Conservation (phyloP, 2,113 vertebrate species). For the Thunnus thynnus region DNA sequence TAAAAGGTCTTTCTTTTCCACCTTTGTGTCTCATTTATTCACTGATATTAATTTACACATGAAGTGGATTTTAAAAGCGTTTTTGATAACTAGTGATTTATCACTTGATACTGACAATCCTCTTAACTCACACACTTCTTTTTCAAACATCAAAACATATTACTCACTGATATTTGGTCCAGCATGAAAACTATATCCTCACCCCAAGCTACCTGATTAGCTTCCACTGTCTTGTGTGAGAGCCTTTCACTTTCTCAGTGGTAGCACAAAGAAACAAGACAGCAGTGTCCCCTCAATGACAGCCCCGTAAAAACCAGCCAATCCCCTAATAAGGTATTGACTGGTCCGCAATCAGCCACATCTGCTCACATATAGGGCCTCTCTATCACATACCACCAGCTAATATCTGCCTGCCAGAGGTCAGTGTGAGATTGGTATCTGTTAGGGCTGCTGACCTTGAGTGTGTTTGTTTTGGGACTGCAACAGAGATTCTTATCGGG, state of each 20-base stretch:
- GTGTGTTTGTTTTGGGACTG: slow-evolving; percentile 45
- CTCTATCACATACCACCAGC: slow-evolving; percentile 41
- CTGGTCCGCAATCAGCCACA: slow-evolving; percentile 43
- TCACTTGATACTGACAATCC: neutral
- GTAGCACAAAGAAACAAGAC: slow-evolving; percentile 21
- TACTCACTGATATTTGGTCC: slow-evolving; percentile 32
- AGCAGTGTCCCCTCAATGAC: slow-evolving; percentile 39
- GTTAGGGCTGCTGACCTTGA: slow-evolving; percentile 54
- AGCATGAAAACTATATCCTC: slow-evolving; percentile 2
- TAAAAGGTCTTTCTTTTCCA: slow-evolving; percentile 2
- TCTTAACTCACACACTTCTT: neutral
- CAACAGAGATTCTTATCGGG: slow-evolving; percentile 57
- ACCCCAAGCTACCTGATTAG: slow-evolving; percentile 4
- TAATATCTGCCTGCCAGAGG: slow-evolving; percentile 47
- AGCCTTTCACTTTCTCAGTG: slow-evolving; percentile 9
- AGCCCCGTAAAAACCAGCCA: slow-evolving; percentile 22
- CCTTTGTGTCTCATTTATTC: slow-evolving; percentile 6
- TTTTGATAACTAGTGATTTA: slow-evolving; percentile 24
- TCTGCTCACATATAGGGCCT: slow-evolving; percentile 36
- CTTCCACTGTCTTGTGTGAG: neutral
- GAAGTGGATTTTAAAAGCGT: neutral
- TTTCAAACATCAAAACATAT: slow-evolving; percentile 13
- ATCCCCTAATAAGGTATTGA: slow-evolving; percentile 42
- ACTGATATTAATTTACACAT: slow-evolving; percentile 13
- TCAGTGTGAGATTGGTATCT: slow-evolving; percentile 54